phyloP scores from a whole-genome alignment of 1,140 invertebrate species.

The Samia ricini region DNA sequence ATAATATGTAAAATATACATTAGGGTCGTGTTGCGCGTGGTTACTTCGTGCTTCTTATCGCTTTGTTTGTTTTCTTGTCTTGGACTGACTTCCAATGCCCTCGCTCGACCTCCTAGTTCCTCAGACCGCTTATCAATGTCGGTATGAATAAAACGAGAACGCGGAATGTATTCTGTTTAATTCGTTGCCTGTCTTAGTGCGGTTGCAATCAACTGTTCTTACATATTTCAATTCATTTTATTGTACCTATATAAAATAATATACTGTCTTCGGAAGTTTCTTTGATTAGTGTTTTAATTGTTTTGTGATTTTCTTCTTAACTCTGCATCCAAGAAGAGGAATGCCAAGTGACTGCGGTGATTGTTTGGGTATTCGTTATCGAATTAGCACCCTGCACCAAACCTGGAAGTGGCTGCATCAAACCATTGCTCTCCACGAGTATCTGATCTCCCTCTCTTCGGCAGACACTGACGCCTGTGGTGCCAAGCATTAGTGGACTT shows the following conservation, averaged over 20 bases:
- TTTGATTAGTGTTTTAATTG: conserved; percentile 38
- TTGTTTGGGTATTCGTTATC: conserved; percentile 90
- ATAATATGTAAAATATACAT: conserved; percentile 12
- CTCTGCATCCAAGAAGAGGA: conserved; percentile 84
- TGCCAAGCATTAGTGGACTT: conserved; percentile 50
- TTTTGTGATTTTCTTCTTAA: conserved; percentile 70
- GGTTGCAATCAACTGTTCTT: conserved; percentile 24
- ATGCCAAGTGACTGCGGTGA: conserved; percentile 90
- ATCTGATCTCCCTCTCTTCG: conserved; percentile 87
- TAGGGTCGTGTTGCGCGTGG: conserved; percentile 49
- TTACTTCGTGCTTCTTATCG: conserved; percentile 68
- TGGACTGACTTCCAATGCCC: conserved; percentile 67
- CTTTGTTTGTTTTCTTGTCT: conserved; percentile 61
- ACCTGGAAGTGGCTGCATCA: conserved; percentile 96
- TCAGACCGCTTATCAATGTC: conserved; percentile 69
- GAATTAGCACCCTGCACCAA: conserved; percentile 90
- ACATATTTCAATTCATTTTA: conserved; percentile 20
- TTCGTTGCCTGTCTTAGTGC: conserved; percentile 46
- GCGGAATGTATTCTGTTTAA: conserved; percentile 58
- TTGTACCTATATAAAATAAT: conserved; percentile 10
- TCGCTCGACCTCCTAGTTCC: conserved; percentile 68
- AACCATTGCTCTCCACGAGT: conserved; percentile 90
- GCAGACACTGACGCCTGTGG: conserved; percentile 81
- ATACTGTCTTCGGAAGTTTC: conserved; percentile 5
- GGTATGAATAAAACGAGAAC: conserved; percentile 72